Base-by-base conservation (phyloP, 2,113 vertebrate species). In the Entomyzon cyanotis region DNA sequence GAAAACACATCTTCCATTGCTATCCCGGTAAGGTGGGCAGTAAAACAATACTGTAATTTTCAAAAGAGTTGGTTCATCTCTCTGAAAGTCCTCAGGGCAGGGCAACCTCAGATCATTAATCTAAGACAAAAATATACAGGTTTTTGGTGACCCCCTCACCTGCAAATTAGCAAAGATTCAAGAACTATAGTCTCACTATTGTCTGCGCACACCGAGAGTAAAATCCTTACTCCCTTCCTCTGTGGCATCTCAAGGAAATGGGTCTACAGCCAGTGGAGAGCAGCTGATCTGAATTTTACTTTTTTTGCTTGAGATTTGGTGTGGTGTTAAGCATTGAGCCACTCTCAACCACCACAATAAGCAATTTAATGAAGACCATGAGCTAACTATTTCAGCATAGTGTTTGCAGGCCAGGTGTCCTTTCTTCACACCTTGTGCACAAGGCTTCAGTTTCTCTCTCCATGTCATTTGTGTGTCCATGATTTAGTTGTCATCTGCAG, bases 171-270 rank as follows among this genome's bases (percentile, higher is more conserved):
- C 14, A 70, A 77, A 88, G 52, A n/a, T 11, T 5, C 5, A 59
- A 89, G 52, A 87, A 12, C 33, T 39, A 0, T 14, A 31, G 12
- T 62, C 55, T 30, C n/a, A 22, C 5, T 44, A 8, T 30, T 0
- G 0, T 14, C 20, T 71, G 10, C 17, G 15, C 10, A 31, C 2
- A 8, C 9, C 31, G 1, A 59, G 12, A 15, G 16, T 52, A 37
- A 76, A 91, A 60, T 5, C 46, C 39, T 39, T 2, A 10, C 6
- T 74, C 42, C 18, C 84, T 67, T 75, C 27, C 69, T 46, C 41
- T 22, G 19, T 0, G 44, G 16, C 25, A 15, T 42, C 42, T 15
- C 11, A 17, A 59, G 47, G 14, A 93, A 41, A 13, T 13, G 28
- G 12, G 7, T 52, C 20, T 56, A 31, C 15, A 63, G 15, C 39